Evolutionary conservation across 2,888 invertebrate species (phyloP).

Genomic region (Trissonchulus sp.): DNA sequence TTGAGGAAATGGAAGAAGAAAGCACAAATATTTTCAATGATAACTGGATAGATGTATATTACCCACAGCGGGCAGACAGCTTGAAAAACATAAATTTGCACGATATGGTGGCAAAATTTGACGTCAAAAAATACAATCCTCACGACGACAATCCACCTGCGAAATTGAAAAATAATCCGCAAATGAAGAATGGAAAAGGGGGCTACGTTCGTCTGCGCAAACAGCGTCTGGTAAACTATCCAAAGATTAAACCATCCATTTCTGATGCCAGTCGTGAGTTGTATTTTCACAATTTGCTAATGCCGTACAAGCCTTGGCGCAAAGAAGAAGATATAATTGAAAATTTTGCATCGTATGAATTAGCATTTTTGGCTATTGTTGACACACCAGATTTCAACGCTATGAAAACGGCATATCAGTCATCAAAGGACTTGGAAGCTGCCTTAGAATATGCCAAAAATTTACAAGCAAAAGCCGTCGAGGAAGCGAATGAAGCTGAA

Average conservation of each 20-base stretch:
- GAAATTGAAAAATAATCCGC: not conserved
- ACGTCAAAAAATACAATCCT: too few species aligned
- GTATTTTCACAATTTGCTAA: not conserved
- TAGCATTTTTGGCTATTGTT: not conserved
- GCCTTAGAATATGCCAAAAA: not conserved
- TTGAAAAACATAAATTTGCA: not conserved
- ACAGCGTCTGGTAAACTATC: not conserved
- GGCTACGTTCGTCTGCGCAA: not conserved
- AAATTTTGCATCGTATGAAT: not conserved
- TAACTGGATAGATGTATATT: not conserved
- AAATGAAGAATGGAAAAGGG: not conserved
- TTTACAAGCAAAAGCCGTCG: not conserved
- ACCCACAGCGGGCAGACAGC: not conserved
- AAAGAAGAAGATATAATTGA: not conserved
- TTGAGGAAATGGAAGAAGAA: conserved; percentile 18
- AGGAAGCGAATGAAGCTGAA: not conserved
- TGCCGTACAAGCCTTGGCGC: not conserved
- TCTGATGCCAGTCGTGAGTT: not conserved
- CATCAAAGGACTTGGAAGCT: too few species aligned
- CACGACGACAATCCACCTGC: too few species aligned
- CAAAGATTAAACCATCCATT: too few species aligned
- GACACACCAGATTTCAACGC: not conserved
- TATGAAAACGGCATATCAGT: too few species aligned
- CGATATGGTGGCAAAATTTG: not conserved
- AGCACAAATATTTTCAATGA: not conserved